Conservation (phyloP, 2,888 invertebrate genomes). For the Peribatodes rhomboidaria region DNA sequence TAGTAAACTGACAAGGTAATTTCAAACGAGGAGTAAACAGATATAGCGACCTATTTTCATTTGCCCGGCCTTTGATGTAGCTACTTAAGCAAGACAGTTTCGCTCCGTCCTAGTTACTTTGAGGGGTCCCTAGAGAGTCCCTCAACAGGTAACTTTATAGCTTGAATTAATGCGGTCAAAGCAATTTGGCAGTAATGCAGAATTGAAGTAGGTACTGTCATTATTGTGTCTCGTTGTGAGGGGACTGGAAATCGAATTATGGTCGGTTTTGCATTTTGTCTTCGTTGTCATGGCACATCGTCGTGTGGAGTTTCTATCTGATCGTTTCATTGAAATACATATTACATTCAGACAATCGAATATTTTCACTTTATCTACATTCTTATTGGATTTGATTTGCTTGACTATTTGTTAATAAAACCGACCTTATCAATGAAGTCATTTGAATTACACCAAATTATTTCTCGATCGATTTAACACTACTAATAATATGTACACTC, state of each 20-base stretch:
- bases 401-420: too few species aligned
- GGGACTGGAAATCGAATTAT: constrained; percentile 64
- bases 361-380: too few species aligned
- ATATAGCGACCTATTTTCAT: constrained; percentile 30
- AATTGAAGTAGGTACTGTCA: constrained; percentile 54
- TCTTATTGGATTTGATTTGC: too few species aligned
- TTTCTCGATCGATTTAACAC: too few species aligned
- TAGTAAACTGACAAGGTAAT: constrained; percentile 32
- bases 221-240: constrained; percentile 62
- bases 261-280: constrained; percentile 37
- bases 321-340: too few species aligned
- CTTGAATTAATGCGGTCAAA: constrained; percentile 76
- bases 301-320: background rate
- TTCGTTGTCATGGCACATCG: background rate
- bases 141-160: constrained; percentile 80
- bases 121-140: constrained; percentile 63
- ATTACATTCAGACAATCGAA: too few species aligned
- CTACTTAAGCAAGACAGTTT: constrained; percentile 74
- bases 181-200: constrained; percentile 67
- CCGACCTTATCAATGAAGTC: too few species aligned
- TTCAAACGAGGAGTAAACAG: constrained; percentile 27
- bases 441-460: too few species aligned
- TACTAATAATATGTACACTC: too few species aligned
- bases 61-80: constrained; percentile 63
- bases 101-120: constrained; percentile 70